Evolutionary conservation across 1,140 invertebrate species (phyloP).

Genomic region (Chionoecetes opilio): DNA sequence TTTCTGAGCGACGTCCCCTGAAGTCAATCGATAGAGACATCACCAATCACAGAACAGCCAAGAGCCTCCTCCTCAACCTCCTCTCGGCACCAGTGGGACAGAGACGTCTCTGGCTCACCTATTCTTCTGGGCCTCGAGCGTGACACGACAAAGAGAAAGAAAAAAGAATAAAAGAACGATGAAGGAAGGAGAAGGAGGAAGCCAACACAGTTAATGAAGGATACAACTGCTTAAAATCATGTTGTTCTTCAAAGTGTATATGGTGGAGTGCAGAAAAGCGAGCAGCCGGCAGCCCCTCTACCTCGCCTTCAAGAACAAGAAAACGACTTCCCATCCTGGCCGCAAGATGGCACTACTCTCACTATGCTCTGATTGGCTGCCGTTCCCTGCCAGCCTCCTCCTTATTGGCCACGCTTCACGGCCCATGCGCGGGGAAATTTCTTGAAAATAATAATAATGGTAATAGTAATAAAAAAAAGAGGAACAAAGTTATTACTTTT

Average conservation of each 20-base stretch:
- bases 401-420: slow-evolving; percentile 50
- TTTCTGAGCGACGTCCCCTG: slow-evolving; percentile 15
- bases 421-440: slow-evolving; percentile 59
- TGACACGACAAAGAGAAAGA: no score
- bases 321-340: neutral
- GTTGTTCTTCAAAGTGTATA: neutral
- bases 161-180: no score
- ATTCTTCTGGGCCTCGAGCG: no score
- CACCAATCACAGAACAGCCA: neutral
- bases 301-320: neutral
- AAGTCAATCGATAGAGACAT: slow-evolving; percentile 20
- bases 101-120: no score
- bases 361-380: slow-evolving; percentile 24
- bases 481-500: neutral
- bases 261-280: neutral
- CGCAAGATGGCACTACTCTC: slow-evolving; percentile 50
- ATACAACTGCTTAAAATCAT: neutral
- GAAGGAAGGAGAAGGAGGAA: no score
- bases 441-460: slow-evolving; percentile 6
- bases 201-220: no score
- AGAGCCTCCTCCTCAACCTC: slow-evolving; percentile 1
- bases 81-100: no score
- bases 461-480: slow-evolving; percentile 1
- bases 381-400: neutral
- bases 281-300: neutral